Evolutionary conservation across 2,888 invertebrate species (phyloP).

Genomic region (Protonemura montana): DNA sequence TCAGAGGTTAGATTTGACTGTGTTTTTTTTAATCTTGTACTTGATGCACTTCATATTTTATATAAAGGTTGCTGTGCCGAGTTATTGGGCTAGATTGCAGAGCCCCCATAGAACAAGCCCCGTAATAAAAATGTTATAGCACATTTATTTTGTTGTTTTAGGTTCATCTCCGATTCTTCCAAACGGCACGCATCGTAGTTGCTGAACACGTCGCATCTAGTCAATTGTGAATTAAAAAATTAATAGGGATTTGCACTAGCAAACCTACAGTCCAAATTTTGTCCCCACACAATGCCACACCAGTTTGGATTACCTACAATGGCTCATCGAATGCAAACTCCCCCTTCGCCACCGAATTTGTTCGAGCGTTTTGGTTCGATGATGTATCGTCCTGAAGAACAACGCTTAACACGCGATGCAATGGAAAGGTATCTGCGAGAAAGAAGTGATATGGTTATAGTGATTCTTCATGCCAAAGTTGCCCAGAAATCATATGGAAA

Average conservation of each 20-base stretch:
- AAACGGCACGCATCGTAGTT: not conserved
- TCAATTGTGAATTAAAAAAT: not conserved
- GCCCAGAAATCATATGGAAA: slow-evolving; percentile 99
- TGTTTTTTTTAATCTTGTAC: not conserved
- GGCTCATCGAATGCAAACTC: slow-evolving; percentile 79
- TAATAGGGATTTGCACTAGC: not conserved
- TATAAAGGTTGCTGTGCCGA: not conserved
- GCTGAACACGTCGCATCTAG: not conserved
- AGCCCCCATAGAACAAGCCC: too few species aligned
- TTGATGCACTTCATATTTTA: not conserved
- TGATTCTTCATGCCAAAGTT: slow-evolving; percentile 98
- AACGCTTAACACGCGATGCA: slow-evolving; percentile 85
- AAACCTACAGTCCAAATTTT: not conserved
- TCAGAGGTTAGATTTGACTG: not conserved
- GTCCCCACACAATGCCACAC: slow-evolving; percentile 72
- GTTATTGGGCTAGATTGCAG: not conserved
- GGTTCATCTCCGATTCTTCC: not conserved
- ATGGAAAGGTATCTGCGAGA: slow-evolving; percentile 97
- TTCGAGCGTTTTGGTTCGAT: slow-evolving; percentile 66
- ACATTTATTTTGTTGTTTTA: not conserved
- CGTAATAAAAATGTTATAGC: not conserved
- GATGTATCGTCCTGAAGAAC: slow-evolving; percentile 74
- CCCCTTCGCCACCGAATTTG: slow-evolving; percentile 76
- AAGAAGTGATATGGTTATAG: slow-evolving; percentile 93
- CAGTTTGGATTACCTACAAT: slow-evolving; percentile 79